Percentiles rank a stretch among this genome's conserved stretches.
phyloP scores from a whole-genome alignment of 2,113 vertebrate genomes.

The Micronisus gabar region DNA sequence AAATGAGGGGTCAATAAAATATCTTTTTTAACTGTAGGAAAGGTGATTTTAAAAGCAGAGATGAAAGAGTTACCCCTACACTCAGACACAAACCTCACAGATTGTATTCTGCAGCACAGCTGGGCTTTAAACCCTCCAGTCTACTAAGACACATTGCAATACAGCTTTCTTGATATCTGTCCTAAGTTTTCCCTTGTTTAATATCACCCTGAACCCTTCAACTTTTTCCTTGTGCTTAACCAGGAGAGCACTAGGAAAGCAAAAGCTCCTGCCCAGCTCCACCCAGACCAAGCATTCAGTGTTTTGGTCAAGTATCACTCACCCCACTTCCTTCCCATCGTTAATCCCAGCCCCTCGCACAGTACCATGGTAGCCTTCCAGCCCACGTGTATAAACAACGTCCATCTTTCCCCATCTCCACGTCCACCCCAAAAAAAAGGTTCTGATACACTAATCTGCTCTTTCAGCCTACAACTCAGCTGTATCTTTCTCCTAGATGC shows the following conservation, averaged over 20 bases:
- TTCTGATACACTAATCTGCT: background rate
- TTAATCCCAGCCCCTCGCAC: background rate
- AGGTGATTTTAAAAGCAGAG: background rate
- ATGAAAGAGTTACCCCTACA: background rate
- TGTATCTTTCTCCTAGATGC: background rate
- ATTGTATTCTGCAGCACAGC: background rate
- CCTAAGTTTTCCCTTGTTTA: background rate
- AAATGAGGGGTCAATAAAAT: background rate
- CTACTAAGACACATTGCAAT: fast-evolving
- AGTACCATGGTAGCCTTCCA: background rate
- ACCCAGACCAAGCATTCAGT: too few relatives aligned
- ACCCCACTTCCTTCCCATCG: background rate
- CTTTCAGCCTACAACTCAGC: background rate
- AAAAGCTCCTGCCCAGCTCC: background rate
- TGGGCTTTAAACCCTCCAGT: background rate
- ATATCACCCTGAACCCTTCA: background rate
- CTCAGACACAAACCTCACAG: background rate
- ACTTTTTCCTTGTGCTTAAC: background rate
- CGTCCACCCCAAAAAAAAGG: background rate
- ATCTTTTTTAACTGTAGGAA: background rate
- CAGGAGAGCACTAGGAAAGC: background rate
- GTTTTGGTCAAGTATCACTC: background rate
- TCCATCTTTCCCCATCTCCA: background rate
- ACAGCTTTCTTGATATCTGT: background rate
- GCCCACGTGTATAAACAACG: fast-evolving